Evolutionary conservation across 2,888 invertebrate genomes (phyloP).

Genomic region (Cephus runcator): DNA sequence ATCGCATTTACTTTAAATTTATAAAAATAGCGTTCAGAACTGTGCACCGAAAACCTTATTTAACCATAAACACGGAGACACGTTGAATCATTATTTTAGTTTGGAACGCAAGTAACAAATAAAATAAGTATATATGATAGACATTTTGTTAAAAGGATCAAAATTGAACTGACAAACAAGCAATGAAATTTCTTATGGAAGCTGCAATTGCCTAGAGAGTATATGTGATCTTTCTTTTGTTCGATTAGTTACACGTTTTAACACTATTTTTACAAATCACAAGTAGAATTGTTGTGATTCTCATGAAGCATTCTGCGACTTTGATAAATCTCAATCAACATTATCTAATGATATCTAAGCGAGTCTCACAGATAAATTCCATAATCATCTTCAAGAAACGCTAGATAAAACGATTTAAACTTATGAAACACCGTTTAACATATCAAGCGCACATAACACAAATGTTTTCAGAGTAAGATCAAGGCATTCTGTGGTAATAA

Average conservation of each 20-base stretch:
- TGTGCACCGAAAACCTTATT: not conserved
- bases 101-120: not conserved
- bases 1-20: not conserved
- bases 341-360: not conserved
- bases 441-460: not conserved
- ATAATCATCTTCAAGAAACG: not conserved
- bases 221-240: not conserved
- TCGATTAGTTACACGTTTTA: not conserved
- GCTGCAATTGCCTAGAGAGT: not conserved
- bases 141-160: not conserved
- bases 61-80: not conserved
- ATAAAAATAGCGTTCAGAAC: not conserved
- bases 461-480: too few relatives aligned
- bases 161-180: not conserved
- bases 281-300: not conserved
- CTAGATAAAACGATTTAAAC: not conserved
- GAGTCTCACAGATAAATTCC: not conserved
- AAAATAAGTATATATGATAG: not conserved
- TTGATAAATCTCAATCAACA: not conserved
- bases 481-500: too few relatives aligned
- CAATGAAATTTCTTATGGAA: not conserved
- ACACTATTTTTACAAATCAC: slow-evolving; percentile 11
- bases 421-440: not conserved
- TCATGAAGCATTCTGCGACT: not conserved
- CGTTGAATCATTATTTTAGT: not conserved